Percentiles rank a stretch among this genome's conserved stretches.
These are phyloP conservation scores for Saxicola maurus DNA, from an alignment of 2,797 vertebrate genomes.

Conservation along the genomic window DNA sequence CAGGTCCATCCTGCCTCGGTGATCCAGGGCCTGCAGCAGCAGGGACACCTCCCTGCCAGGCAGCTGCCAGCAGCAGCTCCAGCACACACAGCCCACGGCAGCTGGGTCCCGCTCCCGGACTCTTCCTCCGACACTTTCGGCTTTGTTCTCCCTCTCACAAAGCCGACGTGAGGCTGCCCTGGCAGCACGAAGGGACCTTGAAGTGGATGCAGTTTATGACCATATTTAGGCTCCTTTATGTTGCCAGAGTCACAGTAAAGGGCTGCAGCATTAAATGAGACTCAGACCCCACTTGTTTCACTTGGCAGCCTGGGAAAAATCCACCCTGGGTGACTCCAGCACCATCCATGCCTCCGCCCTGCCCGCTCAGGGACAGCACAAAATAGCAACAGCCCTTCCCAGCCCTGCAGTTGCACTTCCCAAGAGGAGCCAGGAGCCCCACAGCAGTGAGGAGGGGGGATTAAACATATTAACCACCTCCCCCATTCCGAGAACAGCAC, in stretches of 20 bases:
- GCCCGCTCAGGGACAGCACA: not conserved
- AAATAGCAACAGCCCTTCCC: not conserved
- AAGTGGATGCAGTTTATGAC: slow-evolving; percentile 32
- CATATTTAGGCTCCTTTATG: slow-evolving; percentile 56
- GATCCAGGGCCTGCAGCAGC: not conserved
- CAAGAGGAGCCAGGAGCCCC: not conserved
- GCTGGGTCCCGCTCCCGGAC: not conserved
- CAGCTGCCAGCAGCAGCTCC: not conserved
- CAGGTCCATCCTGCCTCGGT: fast-evolving
- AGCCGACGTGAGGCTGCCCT: not conserved
- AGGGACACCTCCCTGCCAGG: not conserved
- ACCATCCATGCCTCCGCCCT: slow-evolving; percentile 33
- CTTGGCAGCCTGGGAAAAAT: slow-evolving; percentile 48
- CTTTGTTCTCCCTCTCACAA: not conserved
- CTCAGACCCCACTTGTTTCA: slow-evolving; percentile 42
- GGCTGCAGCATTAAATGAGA: not conserved
- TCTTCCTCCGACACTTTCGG: not conserved
- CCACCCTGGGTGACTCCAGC: slow-evolving; percentile 3
- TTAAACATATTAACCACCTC: not conserved
- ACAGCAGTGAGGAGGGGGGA: not conserved
- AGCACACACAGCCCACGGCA: fast-evolving
- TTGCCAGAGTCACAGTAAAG: not conserved
- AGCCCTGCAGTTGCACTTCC: not conserved
- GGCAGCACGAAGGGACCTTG: slow-evolving; percentile 5
- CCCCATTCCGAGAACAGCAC: not conserved